Conservation (phyloP, 2,113 vertebrate species). For the Dipodomys stephensi region DNA sequence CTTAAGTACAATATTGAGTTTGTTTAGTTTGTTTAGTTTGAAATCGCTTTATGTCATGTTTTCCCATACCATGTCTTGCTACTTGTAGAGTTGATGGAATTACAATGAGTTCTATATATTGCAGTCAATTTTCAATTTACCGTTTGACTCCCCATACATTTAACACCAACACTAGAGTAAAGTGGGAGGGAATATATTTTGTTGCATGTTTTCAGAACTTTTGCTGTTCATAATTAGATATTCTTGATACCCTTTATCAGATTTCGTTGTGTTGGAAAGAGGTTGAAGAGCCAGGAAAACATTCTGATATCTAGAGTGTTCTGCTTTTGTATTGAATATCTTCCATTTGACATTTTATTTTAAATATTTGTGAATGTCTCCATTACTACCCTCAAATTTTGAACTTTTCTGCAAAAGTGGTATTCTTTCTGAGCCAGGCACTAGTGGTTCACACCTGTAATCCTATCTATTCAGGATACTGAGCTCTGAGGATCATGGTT, state of each 20-base stretch:
- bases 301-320: not conserved
- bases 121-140: not conserved
- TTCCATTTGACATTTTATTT: no score
- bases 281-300: not conserved
- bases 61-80: not conserved
- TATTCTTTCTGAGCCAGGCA: no score
- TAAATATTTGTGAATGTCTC: no score
- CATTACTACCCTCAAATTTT: no score
- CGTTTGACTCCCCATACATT: not conserved
- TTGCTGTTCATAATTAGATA: not conserved
- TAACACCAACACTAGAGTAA: not conserved
- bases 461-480: no score
- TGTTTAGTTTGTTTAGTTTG: constrained; percentile 22
- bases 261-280: not conserved
- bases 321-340: not conserved
- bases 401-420: no score
- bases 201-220: constrained; percentile 13
- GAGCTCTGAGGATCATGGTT: no score
- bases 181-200: not conserved
- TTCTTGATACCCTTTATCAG: not conserved
- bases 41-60: not conserved
- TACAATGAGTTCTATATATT: not conserved
- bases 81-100: not conserved
- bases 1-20: constrained; percentile 20
- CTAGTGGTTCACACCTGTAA: no score